Conservation (phyloP, 1,140 invertebrate genomes). For the Ectropis grisescens region DNA sequence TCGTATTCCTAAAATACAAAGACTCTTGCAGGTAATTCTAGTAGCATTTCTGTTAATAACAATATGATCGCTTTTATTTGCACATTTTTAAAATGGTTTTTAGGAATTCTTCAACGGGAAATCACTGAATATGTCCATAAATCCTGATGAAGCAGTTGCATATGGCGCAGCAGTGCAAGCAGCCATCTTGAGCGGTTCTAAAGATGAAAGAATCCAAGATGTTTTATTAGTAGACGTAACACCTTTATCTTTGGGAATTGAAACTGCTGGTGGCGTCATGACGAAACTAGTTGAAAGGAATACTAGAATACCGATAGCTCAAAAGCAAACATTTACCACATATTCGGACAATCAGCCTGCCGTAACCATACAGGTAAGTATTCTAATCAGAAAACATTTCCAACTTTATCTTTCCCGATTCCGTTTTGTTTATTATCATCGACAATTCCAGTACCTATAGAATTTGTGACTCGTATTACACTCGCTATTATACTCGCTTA, state of each 20-base stretch:
- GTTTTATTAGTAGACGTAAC: slow-evolving; percentile 81
- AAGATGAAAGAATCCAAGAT: slow-evolving; percentile 81
- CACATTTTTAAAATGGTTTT: slow-evolving; percentile 1
- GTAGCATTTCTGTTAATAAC: background rate
- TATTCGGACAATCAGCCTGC: slow-evolving; percentile 80
- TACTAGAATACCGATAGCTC: slow-evolving; percentile 77
- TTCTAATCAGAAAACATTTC: no score
- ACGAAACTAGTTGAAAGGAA: slow-evolving; percentile 78
- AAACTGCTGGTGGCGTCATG: slow-evolving; percentile 79
- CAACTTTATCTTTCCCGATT: no score
- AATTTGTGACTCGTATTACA: no score
- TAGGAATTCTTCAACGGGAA: slow-evolving; percentile 78
- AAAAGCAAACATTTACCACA: slow-evolving; percentile 76
- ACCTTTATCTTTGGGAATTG: slow-evolving; percentile 79
- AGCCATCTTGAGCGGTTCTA: slow-evolving; percentile 78
- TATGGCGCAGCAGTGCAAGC: slow-evolving; percentile 84
- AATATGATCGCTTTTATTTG: background rate
- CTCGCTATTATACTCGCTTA: no score
- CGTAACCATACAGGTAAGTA: slow-evolving; percentile 79
- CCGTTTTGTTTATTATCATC: no score
- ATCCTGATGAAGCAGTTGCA: slow-evolving; percentile 85
- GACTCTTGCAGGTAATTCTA: slow-evolving; percentile 64
- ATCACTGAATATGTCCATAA: slow-evolving; percentile 78
- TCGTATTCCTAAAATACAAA: slow-evolving; percentile 77
- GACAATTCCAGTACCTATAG: no score